A percentile compares a stretch with the other conserved stretches of the same genome.
These are phyloP conservation scores for Nyctibius bracteatus DNA, from an alignment of 2,113 vertebrate species.

Conservation along the genomic window DNA sequence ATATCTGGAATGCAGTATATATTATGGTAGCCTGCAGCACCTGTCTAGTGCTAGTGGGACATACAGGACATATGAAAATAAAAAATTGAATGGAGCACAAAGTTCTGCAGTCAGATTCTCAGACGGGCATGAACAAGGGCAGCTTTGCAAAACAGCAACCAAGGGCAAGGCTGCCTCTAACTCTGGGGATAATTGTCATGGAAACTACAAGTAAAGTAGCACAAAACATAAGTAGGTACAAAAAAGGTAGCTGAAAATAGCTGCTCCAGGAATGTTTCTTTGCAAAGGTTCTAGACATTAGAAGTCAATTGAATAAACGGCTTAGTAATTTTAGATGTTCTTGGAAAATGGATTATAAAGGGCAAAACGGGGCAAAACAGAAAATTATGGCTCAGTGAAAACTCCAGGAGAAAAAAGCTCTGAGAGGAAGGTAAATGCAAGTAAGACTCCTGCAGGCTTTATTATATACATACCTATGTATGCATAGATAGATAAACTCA, in stretches of 20 bases:
- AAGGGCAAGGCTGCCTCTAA: neutral
- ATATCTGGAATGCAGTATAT: neutral
- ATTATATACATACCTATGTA: neutral
- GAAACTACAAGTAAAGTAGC: constrained; percentile 52
- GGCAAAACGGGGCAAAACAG: neutral
- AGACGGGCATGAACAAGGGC: neutral
- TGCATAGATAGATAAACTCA: neutral
- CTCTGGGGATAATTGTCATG: constrained; percentile 45
- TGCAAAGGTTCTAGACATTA: constrained; percentile 20
- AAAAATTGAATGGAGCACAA: neutral
- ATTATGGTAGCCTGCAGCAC: neutral
- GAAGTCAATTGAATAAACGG: constrained; percentile 8
- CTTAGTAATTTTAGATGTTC: neutral
- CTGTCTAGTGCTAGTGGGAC: neutral
- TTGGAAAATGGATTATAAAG: neutral
- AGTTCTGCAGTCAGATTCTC: neutral
- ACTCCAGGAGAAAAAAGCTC: neutral
- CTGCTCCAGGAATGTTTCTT: neutral
- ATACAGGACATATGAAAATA: neutral
- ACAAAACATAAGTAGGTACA: constrained; percentile 13
- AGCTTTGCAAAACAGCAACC: neutral
- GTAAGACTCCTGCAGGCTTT: neutral
- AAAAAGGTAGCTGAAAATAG: constrained; percentile 54
- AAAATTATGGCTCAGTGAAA: neutral
- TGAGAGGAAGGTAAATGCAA: neutral